Percentiles rank a stretch among this genome's conserved stretches.
These are phyloP conservation scores for Hippocampus guttulatus DNA, from an alignment of 2,113 vertebrate species.

Conservation along the genomic window DNA sequence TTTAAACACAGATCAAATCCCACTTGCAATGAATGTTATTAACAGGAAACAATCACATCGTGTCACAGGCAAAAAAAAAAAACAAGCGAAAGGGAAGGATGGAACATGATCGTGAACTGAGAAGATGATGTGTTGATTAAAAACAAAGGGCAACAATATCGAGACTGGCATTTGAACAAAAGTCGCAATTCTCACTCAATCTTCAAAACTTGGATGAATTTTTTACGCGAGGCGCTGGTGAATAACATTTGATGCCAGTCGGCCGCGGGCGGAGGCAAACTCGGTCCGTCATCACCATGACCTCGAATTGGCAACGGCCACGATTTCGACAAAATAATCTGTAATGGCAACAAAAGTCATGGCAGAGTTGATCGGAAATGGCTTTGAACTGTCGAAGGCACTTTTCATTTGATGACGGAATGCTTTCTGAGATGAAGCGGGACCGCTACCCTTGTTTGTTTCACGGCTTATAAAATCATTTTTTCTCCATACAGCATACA, in stretches of 20 bases:
- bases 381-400: too few species aligned
- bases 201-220: neutral
- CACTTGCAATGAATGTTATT: conserved; percentile 37
- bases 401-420: too few species aligned
- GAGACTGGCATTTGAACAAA: neutral
- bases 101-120: conserved; percentile 22
- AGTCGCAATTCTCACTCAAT: neutral
- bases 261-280: neutral
- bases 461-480: too few species aligned
- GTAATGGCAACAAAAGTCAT: neutral
- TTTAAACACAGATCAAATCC: conserved; percentile 8
- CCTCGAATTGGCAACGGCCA: neutral
- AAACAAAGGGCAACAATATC: neutral
- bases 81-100: conserved; percentile 30
- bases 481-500: too few species aligned
- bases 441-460: too few species aligned
- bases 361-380: too few species aligned
- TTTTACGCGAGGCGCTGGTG: neutral
- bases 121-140: conserved; percentile 12
- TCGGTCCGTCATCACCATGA: neutral
- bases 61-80: conserved; percentile 3
- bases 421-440: too few species aligned
- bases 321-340: neutral
- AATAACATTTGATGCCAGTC: neutral
- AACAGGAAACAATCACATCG: conserved; percentile 26